Base-by-base conservation (phyloP, 2,888 invertebrate genomes). In the Agonopterix alstromeriana region DNA sequence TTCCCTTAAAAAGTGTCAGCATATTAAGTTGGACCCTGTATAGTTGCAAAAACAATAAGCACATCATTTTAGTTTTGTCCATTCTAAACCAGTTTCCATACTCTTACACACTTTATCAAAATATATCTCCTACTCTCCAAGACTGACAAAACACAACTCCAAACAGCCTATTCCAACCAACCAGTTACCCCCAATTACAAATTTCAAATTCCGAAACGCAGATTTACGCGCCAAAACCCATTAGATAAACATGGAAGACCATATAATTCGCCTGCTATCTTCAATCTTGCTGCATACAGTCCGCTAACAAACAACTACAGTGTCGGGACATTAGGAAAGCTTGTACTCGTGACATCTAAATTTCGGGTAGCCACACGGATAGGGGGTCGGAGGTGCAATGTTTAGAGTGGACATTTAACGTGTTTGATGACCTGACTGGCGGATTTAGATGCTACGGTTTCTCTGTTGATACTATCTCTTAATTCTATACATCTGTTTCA, bases 341-440 rank as follows among this genome's bases (percentile, higher is more conserved):
- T 71, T 71, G 70, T 72, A 75, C 77, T 82, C 79, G 85, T 86
- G 83, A 86, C 87, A 86, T 82, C 87, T 87, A 87, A 87, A 87
- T 87, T 87, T 87, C 76, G 86, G 85, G 69, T 73, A 82, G 81
- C 82, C 83, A 58, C 83, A 81, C 67, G 69, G 64, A 65, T 64
- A 64, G 42, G 12, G 10, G 42, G 9, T 9, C 2, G 38, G 38
- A 38, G 38, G 38, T 38, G n/a, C 38, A n/a, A 38, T 27, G 27
- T 27, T 27, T 27, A 27, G 27, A 27, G 27, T 27, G 27, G 27
- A 27, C 27, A 27, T 27, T 27, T 27, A 27, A 27, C 27, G 36
- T 17, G 43, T n/a, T 27, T 43, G 17, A n/a, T 17, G 43, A 10
- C n/a, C 10, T 40, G 40, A 10, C 10, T 10, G n/a, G n/a, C 10